Evolutionary conservation across 2,797 vertebrate species (phyloP).

Genomic region (Mormyrops boulengeri): DNA sequence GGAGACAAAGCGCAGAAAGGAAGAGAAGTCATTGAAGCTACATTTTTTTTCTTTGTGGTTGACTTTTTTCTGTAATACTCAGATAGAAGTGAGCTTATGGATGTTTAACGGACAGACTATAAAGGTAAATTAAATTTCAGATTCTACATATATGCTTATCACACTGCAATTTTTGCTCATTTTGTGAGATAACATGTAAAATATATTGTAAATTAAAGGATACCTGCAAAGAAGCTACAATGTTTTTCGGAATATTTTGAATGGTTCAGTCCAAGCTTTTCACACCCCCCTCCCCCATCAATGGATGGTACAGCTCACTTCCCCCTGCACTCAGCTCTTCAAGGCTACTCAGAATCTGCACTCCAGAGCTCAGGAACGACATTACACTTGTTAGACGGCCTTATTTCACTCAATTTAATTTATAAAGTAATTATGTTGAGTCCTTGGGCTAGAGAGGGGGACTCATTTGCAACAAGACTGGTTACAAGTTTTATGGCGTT

Average conservation of each 20-base stretch:
- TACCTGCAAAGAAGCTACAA: not conserved
- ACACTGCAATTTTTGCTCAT: not conserved
- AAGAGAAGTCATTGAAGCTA: not conserved
- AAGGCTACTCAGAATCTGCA: not conserved
- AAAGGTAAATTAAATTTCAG: not conserved
- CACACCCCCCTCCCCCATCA: not conserved
- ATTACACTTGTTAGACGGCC: constrained; percentile 14
- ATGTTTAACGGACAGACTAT: not conserved
- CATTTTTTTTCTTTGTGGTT: not conserved
- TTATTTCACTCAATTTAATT: constrained; percentile 19
- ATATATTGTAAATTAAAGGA: not conserved
- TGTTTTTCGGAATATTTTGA: not conserved
- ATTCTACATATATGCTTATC: not conserved
- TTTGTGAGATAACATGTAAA: not conserved
- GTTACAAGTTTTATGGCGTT: not conserved
- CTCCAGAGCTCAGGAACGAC: not conserved
- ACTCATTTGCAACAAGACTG: constrained; percentile 9
- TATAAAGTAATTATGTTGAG: constrained; percentile 21
- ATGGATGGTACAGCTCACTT: not conserved
- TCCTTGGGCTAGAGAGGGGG: constrained; percentile 7
- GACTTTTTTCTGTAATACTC: not conserved
- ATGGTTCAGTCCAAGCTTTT: not conserved
- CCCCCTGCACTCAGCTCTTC: not conserved
- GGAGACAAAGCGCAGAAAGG: not conserved
- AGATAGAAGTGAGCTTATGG: not conserved